Conservation (phyloP, 2,888 invertebrate species). For the Meandrusa payeni region DNA sequence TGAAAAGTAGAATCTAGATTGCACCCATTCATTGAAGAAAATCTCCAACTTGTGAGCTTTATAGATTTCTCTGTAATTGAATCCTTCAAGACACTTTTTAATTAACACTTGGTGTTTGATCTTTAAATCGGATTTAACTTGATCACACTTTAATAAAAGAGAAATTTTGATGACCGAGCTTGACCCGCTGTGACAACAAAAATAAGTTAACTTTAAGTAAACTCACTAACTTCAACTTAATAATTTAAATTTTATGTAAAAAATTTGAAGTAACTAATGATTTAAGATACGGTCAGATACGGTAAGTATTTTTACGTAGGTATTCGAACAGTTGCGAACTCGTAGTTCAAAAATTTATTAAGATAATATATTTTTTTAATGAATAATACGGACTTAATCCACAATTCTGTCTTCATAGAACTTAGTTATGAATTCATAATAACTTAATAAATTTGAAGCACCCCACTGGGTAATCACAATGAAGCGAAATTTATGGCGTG, state of each 20-base stretch:
- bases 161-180: too few relatives aligned
- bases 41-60: slow-evolving; percentile 1
- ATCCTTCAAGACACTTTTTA: slow-evolving; percentile 16
- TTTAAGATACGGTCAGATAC: too few relatives aligned
- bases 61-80: slow-evolving; percentile 18
- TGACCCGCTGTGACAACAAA: too few relatives aligned
- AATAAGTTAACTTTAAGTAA: background rate
- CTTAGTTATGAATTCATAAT: slow-evolving; percentile 18
- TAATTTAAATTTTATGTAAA: too few relatives aligned
- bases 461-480: slow-evolving; percentile 12
- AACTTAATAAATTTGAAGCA: slow-evolving; percentile 14
- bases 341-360: too few relatives aligned
- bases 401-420: background rate
- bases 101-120: slow-evolving; percentile 15
- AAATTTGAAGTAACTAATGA: too few relatives aligned
- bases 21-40: slow-evolving; percentile 8
- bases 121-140: slow-evolving; percentile 4
- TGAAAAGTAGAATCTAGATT: slow-evolving; percentile 7
- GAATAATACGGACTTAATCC: too few relatives aligned
- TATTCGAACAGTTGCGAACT: too few relatives aligned
- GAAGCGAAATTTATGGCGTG: slow-evolving; percentile 11
- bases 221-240: too few relatives aligned
- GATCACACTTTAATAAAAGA: slow-evolving; percentile 1
- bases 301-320: too few relatives aligned
- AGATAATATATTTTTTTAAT: too few relatives aligned